Percentiles rank a stretch among this genome's conserved stretches.
Evolutionary conservation across 2,113 vertebrate genomes (phyloP).

Genomic region (Coracopsis vasa): DNA sequence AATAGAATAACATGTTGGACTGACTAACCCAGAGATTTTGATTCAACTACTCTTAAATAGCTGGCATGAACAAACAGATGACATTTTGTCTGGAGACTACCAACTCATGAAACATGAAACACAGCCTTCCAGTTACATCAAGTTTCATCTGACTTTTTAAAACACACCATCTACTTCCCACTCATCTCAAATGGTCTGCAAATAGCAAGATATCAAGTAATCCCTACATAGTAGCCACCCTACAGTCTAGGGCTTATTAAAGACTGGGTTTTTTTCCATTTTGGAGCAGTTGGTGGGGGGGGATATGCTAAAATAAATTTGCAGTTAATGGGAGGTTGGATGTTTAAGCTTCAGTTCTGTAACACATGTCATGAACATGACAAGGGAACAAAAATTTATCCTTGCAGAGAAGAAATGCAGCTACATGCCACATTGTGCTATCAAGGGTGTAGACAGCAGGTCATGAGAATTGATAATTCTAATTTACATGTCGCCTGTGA

Average conservation of each 20-base stretch:
- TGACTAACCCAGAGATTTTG: conserved; percentile 1
- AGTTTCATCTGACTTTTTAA: neutral
- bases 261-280: neutral
- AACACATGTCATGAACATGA: neutral
- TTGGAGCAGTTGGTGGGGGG: neutral
- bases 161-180: neutral
- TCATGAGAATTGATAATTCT: neutral
- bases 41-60: neutral
- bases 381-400: neutral
- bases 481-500: neutral
- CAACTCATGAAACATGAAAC: neutral
- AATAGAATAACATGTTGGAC: conserved; percentile 18
- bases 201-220: neutral
- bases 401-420: neutral
- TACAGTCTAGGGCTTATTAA: neutral
- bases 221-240: neutral
- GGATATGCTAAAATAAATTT: neutral
- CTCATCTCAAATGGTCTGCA: neutral
- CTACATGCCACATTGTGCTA: neutral
- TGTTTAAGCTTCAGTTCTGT: neutral
- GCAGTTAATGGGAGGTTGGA: neutral
- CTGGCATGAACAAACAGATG: neutral
- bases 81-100: neutral
- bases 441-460: neutral
- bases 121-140: neutral